A percentile compares a stretch with the other conserved stretches of the same genome.
Conservation (phyloP, 2,797 vertebrate species). For the Odontamblyopus lacepedii region DNA sequence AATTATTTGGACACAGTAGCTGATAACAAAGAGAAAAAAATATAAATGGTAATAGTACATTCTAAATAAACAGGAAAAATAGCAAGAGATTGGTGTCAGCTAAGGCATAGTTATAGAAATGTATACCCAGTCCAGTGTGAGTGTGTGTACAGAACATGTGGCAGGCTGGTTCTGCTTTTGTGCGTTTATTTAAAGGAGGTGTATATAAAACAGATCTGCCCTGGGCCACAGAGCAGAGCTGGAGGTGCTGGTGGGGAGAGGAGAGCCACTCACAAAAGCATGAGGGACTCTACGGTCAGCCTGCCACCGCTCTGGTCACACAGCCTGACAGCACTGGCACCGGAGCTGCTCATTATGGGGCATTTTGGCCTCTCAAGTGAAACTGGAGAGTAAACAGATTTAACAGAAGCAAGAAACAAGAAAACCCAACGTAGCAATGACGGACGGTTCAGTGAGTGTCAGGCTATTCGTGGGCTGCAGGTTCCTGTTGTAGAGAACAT, state of each 20-base stretch:
- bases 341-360: constrained; percentile 77
- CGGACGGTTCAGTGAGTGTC: neutral
- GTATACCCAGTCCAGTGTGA: constrained; percentile 25
- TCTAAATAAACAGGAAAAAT: too few species aligned
- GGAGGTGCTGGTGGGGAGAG: constrained; percentile 72
- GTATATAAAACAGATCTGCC: constrained; percentile 76
- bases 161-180: constrained; percentile 57
- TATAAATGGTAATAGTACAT: too few species aligned
- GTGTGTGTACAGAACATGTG: constrained; percentile 64
- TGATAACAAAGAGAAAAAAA: too few species aligned
- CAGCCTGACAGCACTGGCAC: constrained; percentile 76
- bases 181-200: constrained; percentile 79
- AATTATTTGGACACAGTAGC: too few species aligned
- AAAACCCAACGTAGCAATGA: neutral
- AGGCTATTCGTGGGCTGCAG: too few species aligned
- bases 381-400: constrained; percentile 71
- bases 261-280: constrained; percentile 71
- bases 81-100: too few species aligned
- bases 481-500: too few species aligned
- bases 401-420: constrained; percentile 46
- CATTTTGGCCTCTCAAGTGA: constrained; percentile 76
- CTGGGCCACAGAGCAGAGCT: constrained; percentile 66
- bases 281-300: constrained; percentile 72
- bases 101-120: too few species aligned
- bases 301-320: constrained; percentile 77